phyloP scores from a whole-genome alignment of 30 jellyfish, hydroid and myxozoan genomes.

The Cassiopea xamachana region DNA sequence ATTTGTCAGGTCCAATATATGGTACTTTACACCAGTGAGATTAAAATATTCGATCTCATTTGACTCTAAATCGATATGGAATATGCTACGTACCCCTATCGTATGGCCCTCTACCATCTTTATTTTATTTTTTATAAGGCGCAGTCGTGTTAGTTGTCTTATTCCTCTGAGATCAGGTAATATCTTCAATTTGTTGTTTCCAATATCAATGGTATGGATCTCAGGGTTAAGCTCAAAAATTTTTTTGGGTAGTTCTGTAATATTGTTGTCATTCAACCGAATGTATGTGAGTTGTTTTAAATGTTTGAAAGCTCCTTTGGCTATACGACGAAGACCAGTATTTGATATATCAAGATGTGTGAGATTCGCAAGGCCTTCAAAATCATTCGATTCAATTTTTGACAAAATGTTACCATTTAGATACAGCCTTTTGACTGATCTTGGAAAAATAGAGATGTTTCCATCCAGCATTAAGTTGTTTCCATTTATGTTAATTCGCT shows the following conservation, averaged over 20 bases:
- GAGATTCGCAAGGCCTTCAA: neutral
- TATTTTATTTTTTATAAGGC: too few relatives aligned
- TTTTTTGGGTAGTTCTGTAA: neutral
- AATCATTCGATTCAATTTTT: neutral
- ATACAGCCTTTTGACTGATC: neutral
- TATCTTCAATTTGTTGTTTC: neutral
- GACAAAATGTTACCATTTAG: neutral
- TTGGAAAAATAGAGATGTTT: neutral
- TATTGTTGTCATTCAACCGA: neutral
- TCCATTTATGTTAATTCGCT: neutral
- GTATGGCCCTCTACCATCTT: too few relatives aligned
- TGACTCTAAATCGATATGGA: too few relatives aligned
- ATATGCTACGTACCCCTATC: too few relatives aligned
- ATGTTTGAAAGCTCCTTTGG: constrained; percentile 19
- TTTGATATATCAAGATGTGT: neutral
- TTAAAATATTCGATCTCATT: too few relatives aligned
- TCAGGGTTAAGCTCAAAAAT: neutral
- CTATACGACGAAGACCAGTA: neutral
- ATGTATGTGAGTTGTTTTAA: neutral
- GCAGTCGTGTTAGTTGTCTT: neutral
- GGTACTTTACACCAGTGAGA: too few relatives aligned
- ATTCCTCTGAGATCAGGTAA: constrained; percentile 6
- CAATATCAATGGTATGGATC: neutral
- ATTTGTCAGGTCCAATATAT: neutral
- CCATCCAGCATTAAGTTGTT: neutral